Evolutionary conservation across 2,797 vertebrate genomes (phyloP), one percentile per base, ranked within the genome.

Genomic region (Cyprinella venusta): DNA sequence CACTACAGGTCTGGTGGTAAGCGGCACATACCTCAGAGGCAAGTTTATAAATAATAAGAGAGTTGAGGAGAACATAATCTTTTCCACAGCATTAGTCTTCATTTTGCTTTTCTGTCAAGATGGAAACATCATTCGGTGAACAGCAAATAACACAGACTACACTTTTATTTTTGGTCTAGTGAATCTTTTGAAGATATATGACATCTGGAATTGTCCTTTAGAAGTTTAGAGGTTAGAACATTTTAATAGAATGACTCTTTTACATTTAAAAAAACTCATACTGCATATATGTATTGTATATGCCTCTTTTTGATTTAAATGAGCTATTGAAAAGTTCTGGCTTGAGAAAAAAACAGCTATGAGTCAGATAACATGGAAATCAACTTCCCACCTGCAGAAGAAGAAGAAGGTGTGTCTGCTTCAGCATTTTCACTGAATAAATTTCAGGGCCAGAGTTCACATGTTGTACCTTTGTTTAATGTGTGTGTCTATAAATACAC

Each of bases 1-100:
- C 42, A 54, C 13, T 4, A 24, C 67, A 82, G 6, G 24, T 63
- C 26, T 61, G 18, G 45, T 52, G 42, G 54, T 42, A 7, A 70
- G 40, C 30, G 9, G 24, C 38, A 65, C 82, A 86, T 84, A 78
- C 79, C 82, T 81, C 65, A 74, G 30, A 78, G 52, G 38, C 82
- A 86, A 36, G 13, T 71, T 19, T 19, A 59, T 59, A 6, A 80
- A 86, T 13, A 33, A 19, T 38, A 40, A 38, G 76, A 16, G 50
- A n/a, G 26, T 24, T 65, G 9, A n/a, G 26, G 48, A 65, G 13
- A 18, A 74, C 36, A n/a, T 36, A 64, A 81, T 81, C n/a, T 71
- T 71, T 80, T 70, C 52, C 52, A 42, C 52, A 70, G 33, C 33
- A 80, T 69, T 54, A 56, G 61, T 33, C 76, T 78, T 78, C 61